Percentiles rank a stretch among this genome's conserved stretches.
phyloP scores from a whole-genome alignment of 2,888 invertebrate species.

The Mythimna vitellina region DNA sequence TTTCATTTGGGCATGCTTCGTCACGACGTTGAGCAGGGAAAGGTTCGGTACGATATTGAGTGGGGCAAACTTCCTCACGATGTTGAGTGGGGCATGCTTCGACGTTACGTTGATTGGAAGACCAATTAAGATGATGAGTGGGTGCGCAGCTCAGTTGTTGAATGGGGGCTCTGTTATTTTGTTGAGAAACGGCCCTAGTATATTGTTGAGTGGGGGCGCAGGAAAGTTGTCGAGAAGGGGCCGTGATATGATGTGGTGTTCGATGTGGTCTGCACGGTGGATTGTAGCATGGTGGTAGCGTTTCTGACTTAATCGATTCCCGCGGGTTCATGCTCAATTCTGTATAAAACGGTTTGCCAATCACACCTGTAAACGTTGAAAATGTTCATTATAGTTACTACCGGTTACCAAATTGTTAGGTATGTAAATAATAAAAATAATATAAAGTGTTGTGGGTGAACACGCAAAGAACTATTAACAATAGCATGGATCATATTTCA shows the following conservation, averaged over 20 bases:
- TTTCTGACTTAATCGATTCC: slow-evolving; percentile 1
- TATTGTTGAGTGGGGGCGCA: background rate
- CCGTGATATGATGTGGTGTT: background rate
- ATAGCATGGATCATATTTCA: background rate
- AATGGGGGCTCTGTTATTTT: background rate
- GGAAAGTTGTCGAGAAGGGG: background rate
- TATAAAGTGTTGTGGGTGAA: background rate
- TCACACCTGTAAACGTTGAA: slow-evolving; percentile 29
- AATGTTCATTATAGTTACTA: background rate
- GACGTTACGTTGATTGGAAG: background rate
- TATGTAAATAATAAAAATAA: background rate
- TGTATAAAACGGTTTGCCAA: background rate
- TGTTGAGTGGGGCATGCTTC: background rate
- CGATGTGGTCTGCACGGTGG: background rate
- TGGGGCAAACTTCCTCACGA: too few species aligned
- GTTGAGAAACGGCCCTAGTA: background rate
- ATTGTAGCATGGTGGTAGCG: background rate
- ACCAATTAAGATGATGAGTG: background rate
- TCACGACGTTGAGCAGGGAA: background rate
- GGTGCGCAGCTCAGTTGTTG: background rate
- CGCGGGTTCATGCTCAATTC: background rate
- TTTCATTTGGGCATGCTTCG: background rate
- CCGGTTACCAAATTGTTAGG: background rate
- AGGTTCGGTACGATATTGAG: background rate
- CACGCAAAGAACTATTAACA: background rate